Evolutionary conservation across 2,888 invertebrate genomes (phyloP), one percentile per base, ranked within the genome.

Genomic region (Prenolepis imparis): DNA sequence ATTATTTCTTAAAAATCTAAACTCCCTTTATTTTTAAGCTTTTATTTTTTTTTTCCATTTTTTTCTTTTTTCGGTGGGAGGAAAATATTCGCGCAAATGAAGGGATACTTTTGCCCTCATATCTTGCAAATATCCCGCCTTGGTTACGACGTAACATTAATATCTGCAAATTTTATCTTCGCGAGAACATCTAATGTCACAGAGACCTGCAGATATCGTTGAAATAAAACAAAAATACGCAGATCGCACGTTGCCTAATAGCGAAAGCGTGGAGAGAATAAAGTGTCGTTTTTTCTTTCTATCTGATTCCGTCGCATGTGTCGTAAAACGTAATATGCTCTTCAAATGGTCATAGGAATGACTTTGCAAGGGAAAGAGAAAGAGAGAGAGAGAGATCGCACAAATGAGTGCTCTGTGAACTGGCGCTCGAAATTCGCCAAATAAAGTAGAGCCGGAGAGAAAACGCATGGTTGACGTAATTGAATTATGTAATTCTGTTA

Each of bases 401-500:
- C 55, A 36, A 66, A 77, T 32, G 44, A 78, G 28, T 15, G 24
- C 57, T 66, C 52, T 39, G 67, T 5, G 66, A 66, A 75, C 1
- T 24, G n/a, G 12, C 59, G 39, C 78, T 39, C 57, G 70, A 44
- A 59, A 41, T 44, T 44, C 59, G 70, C 70, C 70, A 80, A 80
- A 80, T 80, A 80, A 61, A 80, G 59, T 44, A 39, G 12, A 63
- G n/a, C 41, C 44, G 15, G n/a, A 59, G 32, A 32, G 70, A 59
- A 78, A 70, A 64, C 59, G 36, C 36, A 44, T 70, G 59, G 41
- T 68, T 55, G 70, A 61, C 59, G 78, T 70, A 78, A 78, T 24
- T 18, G 24, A 36, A 48, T 80, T 80, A 70, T 70, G 78, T 59
- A 78, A 78, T 59, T 32, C 18, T 12, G 70, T 21, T 68, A 57